A percentile compares a stretch with the other conserved stretches of the same genome.
These are phyloP conservation scores for Phymanthus crucifer DNA, from an alignment of 92 coral and sea anemone genomes.

Conservation along the genomic window DNA sequence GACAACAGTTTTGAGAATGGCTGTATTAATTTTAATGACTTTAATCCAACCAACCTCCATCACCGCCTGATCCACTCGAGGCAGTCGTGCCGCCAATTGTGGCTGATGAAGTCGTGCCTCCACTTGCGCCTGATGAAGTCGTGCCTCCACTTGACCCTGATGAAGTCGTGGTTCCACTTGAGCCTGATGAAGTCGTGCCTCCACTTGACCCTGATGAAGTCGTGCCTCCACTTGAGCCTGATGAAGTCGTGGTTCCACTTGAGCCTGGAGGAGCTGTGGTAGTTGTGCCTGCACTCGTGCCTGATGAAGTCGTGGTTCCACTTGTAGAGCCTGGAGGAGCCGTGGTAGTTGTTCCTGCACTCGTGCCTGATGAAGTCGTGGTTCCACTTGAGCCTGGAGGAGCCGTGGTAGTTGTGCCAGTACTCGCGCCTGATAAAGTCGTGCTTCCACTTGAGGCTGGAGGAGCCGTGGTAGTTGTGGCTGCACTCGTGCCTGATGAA, in stretches of 20 bases:
- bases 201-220: background rate
- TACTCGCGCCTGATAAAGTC: background rate
- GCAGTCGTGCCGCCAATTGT: background rate
- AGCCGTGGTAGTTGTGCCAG: background rate
- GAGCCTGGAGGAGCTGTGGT: too few relatives aligned
- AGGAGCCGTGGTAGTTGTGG: background rate
- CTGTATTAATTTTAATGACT: too few relatives aligned
- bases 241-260: too few relatives aligned
- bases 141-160: background rate
- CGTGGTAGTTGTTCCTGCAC: too few relatives aligned
- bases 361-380: too few relatives aligned
- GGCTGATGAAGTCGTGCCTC: background rate
- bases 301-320: too few relatives aligned
- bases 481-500: background rate
- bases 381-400: too few relatives aligned
- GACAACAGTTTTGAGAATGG: too few relatives aligned
- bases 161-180: background rate
- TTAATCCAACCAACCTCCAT: too few relatives aligned
- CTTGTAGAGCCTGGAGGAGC: too few relatives aligned
- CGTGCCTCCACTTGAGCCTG: background rate
- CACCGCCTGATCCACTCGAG: too few relatives aligned
- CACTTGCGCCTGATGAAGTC: background rate
- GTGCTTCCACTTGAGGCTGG: background rate
- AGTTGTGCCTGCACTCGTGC: too few relatives aligned
- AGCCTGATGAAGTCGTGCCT: background rate